phyloP scores from a whole-genome alignment of 1,140 invertebrate genomes.

The Thrips palmi region DNA sequence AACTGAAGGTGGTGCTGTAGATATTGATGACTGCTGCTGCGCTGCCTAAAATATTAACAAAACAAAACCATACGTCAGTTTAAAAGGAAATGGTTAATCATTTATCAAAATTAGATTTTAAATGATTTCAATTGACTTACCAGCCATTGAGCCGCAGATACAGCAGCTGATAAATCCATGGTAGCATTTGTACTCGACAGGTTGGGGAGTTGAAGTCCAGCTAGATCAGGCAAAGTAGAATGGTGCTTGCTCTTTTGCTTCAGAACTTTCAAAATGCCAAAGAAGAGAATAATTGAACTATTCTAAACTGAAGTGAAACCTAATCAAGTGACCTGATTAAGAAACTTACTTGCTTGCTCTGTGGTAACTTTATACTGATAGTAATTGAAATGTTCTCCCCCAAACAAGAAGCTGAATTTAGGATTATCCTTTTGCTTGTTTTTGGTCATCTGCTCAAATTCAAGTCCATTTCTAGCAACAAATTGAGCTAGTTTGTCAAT shows the following conservation, averaged over 20 bases:
- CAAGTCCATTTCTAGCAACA: constrained; percentile 94
- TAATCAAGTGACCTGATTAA: not conserved
- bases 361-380: constrained; percentile 91
- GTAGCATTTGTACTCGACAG: too few species aligned
- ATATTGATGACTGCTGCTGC: constrained; percentile 23
- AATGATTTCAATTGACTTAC: not conserved
- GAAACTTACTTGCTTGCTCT: constrained; percentile 65
- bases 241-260: constrained; percentile 27
- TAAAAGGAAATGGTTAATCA: too few species aligned
- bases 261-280: constrained; percentile 20
- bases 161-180: too few species aligned
- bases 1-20: constrained; percentile 15
- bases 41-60: too few species aligned
- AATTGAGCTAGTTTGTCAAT: constrained; percentile 97
- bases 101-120: too few species aligned
- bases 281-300: constrained; percentile 1
- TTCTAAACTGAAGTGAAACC: not conserved
- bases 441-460: constrained; percentile 96
- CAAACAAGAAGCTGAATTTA: constrained; percentile 91
- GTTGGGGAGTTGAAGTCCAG: too few species aligned
- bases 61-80: too few species aligned
- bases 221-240: too few species aligned
- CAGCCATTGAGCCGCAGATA: constrained; percentile 12
- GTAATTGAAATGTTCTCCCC: constrained; percentile 87
- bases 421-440: constrained; percentile 94